Base-by-base conservation (phyloP, 1,140 invertebrate species). In the Diabrotica virgifera region DNA sequence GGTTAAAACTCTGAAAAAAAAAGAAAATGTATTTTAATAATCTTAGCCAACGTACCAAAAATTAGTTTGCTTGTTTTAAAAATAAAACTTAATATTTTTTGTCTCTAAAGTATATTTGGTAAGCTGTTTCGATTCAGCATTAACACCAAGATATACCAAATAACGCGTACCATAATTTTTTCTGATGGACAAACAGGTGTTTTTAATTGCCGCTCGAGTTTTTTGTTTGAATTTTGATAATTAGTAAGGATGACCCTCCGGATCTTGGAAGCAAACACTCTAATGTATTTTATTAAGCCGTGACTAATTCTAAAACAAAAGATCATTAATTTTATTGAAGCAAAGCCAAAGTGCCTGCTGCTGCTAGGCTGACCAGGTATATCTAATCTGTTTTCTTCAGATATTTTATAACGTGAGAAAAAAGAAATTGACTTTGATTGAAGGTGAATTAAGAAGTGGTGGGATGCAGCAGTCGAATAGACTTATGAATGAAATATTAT, bases 221-320 rank as follows among this genome's bases (percentile, higher is more conserved):
- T 36, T 57, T 57, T 8, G 55, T 57, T 57, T 36, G 53, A 36
- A 35, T 57, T 57, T 57, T 11, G 24, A 35, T 57, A 57, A 57
- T 57, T 11, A 57, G 10, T 36, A 9, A 59, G 2, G n/a, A 59
- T 51, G 9, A 50, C 37, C 38, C 58, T 51, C 14, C n/a, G 46
- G 24, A 59, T 13, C 38, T 24, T 51, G 9, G 46, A 13, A 35
- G 46, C 38, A 59, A 40, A 24, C 46, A 59, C 58, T 40, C 35
- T 40, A 40, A 59, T 46, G 50, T 50, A 50, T 35, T 14, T 9
- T 35, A 62, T 62, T 53, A 62, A 62, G 37, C 60, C 60, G 60
- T 62, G 52, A 62, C 52, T 62, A 62, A 62, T 62, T 36, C 13
- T 46, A 62, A 62, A 51, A 63, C 62, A 63, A 63, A 63, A 63